phyloP scores from a whole-genome alignment of 2,888 invertebrate species.

The Geophilus truncorum region DNA sequence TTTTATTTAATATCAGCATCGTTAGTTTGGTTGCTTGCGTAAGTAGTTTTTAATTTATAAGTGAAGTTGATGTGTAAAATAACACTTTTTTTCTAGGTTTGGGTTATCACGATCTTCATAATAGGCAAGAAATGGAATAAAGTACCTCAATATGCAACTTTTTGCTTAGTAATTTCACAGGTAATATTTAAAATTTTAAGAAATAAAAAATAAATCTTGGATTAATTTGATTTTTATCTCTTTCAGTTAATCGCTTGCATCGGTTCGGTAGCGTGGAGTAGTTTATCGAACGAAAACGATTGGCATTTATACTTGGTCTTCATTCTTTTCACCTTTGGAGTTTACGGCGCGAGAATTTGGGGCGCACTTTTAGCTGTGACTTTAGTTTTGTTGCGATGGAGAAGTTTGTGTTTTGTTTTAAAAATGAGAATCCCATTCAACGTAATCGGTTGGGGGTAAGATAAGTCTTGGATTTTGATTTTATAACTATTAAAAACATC shows the following conservation, averaged over 20 bases:
- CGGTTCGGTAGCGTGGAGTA: slow-evolving; percentile 70
- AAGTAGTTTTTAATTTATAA: slow-evolving; percentile 41
- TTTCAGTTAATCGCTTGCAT: slow-evolving; percentile 49
- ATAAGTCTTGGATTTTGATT: neutral
- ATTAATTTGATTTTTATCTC: neutral
- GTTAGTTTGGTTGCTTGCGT: slow-evolving; percentile 68
- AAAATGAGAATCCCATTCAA: slow-evolving; percentile 67
- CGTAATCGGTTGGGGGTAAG: slow-evolving; percentile 58
- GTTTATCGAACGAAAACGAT: slow-evolving; percentile 53
- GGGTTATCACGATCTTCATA: slow-evolving; percentile 18
- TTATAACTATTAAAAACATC: no score
- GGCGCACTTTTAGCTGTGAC: slow-evolving; percentile 75
- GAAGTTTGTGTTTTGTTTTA: slow-evolving; percentile 74
- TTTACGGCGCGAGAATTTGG: slow-evolving; percentile 77
- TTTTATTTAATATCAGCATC: slow-evolving; percentile 78
- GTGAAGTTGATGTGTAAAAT: no score
- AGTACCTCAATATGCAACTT: slow-evolving; percentile 39
- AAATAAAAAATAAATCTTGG: neutral
- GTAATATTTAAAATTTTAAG: slow-evolving; percentile 20
- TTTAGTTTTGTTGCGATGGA: slow-evolving; percentile 72
- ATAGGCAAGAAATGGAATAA: slow-evolving; percentile 37
- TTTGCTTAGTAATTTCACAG: slow-evolving; percentile 39
- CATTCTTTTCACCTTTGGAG: slow-evolving; percentile 62
- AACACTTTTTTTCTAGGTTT: slow-evolving; percentile 28
- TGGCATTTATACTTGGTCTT: slow-evolving; percentile 70